Conservation (phyloP, 2,797 vertebrate species). For the Mareca penelope region DNA sequence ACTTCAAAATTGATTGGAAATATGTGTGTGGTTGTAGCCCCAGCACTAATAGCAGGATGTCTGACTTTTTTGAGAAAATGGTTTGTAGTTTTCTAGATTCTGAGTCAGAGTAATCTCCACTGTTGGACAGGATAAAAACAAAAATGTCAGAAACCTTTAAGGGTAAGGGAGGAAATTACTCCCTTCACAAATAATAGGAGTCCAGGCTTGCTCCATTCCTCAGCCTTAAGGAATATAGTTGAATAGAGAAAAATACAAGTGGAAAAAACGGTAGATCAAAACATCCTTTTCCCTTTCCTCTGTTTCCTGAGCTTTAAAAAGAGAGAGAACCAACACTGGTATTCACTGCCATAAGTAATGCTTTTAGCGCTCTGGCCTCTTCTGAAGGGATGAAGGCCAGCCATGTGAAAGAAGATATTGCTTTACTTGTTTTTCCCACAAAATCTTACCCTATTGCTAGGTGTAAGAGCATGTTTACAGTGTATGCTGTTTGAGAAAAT, state of each 20-base stretch:
- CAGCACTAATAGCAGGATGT: background rate
- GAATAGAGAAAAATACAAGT: background rate
- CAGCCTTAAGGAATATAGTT: background rate
- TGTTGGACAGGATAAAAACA: background rate
- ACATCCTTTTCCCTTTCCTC: background rate
- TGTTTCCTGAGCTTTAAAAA: background rate
- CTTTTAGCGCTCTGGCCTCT: background rate
- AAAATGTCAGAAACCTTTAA: background rate
- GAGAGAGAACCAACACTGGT: background rate
- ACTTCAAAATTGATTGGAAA: background rate
- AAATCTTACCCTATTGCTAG: background rate
- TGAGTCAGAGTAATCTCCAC: background rate
- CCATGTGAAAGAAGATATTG: background rate
- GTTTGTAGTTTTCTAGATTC: conserved; percentile 15
- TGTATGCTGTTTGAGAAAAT: background rate
- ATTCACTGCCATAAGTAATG: background rate
- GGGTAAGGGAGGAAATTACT: conserved; percentile 4
- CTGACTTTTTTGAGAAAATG: background rate
- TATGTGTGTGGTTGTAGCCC: background rate
- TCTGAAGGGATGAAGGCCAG: background rate
- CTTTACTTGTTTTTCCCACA: background rate
- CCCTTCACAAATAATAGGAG: background rate
- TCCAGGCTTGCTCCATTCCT: background rate
- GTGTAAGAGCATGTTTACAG: background rate
- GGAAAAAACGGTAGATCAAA: background rate